These are phyloP conservation scores for Lampris incognitus DNA, from an alignment of 2,113 vertebrate genomes.

Conservation along the genomic window DNA sequence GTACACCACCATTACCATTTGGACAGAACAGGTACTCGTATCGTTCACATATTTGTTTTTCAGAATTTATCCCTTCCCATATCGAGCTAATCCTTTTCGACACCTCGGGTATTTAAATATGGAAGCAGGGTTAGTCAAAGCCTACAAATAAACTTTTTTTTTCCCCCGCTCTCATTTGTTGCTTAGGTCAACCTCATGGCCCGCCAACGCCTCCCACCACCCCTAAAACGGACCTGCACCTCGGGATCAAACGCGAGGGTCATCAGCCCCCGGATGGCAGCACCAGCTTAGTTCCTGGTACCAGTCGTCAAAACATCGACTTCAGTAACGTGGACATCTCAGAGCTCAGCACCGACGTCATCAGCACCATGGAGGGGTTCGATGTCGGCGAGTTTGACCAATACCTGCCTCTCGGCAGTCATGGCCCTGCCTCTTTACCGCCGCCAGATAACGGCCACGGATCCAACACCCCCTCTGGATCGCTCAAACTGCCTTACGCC, in stretches of 20 bases:
- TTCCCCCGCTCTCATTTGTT: background rate
- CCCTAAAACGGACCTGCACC: constrained; percentile 86
- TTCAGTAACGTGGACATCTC: constrained; percentile 95
- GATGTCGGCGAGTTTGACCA: constrained; percentile 93
- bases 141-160: background rate
- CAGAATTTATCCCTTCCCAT: background rate
- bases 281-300: constrained; percentile 7
- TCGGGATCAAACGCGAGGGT: constrained; percentile 83
- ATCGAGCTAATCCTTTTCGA: too few species aligned
- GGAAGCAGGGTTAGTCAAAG: too few species aligned
- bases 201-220: constrained; percentile 92
- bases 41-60: background rate
- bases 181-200: constrained; percentile 87
- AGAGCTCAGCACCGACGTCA: constrained; percentile 92
- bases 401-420: constrained; percentile 88
- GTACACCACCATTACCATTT: constrained; percentile 75
- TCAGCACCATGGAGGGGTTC: constrained; percentile 89
- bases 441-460: constrained; percentile 73
- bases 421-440: constrained; percentile 48
- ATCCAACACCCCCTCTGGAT: constrained; percentile 52
- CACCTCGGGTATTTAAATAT: too few species aligned
- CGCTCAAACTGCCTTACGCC: constrained; percentile 67
- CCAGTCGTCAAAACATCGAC: constrained; percentile 90
- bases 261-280: constrained; percentile 81
- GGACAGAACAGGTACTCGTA: constrained; percentile 85